A percentile compares a stretch with the other conserved stretches of the same genome.
Conservation (phyloP, 2,113 vertebrate species). For the Amphiprion percula region DNA sequence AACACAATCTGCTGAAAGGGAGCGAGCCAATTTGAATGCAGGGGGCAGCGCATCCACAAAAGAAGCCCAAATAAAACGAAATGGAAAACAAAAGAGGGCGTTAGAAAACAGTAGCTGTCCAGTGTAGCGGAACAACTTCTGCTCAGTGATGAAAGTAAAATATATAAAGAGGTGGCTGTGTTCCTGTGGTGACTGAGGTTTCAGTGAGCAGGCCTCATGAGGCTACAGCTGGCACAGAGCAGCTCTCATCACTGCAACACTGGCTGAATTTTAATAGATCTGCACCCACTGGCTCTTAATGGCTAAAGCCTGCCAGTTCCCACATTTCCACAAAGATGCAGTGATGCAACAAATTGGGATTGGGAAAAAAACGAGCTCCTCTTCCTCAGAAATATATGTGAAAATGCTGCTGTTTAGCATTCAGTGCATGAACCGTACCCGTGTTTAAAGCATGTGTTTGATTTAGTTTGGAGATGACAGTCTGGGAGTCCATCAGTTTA, state of each 20-base stretch:
- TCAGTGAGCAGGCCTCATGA: slow-evolving; percentile 46
- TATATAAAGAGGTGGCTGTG: slow-evolving; percentile 44
- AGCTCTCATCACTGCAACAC: slow-evolving; percentile 70
- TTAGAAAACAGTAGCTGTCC: slow-evolving; percentile 3
- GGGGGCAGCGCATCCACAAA: slow-evolving; percentile 21
- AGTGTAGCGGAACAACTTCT: slow-evolving; percentile 29
- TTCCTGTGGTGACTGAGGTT: slow-evolving; percentile 57
- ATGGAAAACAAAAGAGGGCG: slow-evolving; percentile 22
- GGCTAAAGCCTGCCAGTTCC: slow-evolving; percentile 66
- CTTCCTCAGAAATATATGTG: background rate
- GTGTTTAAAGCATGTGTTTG: too few relatives aligned
- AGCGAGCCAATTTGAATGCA: slow-evolving; percentile 54
- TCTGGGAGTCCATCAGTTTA: too few relatives aligned
- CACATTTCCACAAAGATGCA: slow-evolving; percentile 70
- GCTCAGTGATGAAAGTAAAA: slow-evolving; percentile 55
- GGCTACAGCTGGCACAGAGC: slow-evolving; percentile 70
- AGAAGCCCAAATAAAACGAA: slow-evolving; percentile 18
- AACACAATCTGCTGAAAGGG: slow-evolving; percentile 45
- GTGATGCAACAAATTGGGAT: slow-evolving; percentile 65
- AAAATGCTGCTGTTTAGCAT: background rate
- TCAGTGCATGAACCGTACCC: too few relatives aligned
- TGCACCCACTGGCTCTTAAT: slow-evolving; percentile 58
- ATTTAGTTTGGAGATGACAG: too few relatives aligned
- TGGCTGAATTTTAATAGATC: slow-evolving; percentile 78
- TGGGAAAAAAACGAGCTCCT: slow-evolving; percentile 15